Base-by-base conservation (phyloP, 1,140 invertebrate species). In the Papilio machaon region DNA sequence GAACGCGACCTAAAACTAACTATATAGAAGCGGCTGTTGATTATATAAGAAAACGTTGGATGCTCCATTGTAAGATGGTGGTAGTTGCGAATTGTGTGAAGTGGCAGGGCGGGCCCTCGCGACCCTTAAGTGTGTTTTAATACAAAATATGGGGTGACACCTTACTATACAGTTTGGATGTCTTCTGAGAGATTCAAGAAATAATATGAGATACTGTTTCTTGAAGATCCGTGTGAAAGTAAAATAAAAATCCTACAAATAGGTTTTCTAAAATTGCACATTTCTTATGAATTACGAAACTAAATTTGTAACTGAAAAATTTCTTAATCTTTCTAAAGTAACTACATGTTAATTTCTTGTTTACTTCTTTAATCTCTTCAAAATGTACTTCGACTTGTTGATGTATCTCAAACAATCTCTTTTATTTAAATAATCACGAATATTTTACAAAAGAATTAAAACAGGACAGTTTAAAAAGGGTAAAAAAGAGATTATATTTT, bases 31-130 rank as follows among this genome's bases (percentile, higher is more conserved):
- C 83, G 79, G 74, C 84, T 79, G 87, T 89, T 88, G 85, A 89
- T 89, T 89, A 87, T 88, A 88, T 88, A 89, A 87, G 88, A 89
- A 89, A 88, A 85, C 87, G 85, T 85, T 87, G 82, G 85, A 85
- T 84, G 84, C 86, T 86, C 82, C 60, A 85, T 85, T 85, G 85
- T 86, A 80, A 79, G 80, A 81, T 78, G 79, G 82, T 81, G 82
- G 82, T 84, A 83, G 82, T 86, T 79, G 83, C 85, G 80, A 87
- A 83, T 85, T 83, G 85, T 84, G 83, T 83, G 81, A 81, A 86
- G 85, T 83, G 79, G 58, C 43, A 80, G 79, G 58, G 67, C 49
- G 80, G 78, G 70, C 60, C 82, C 58, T 54, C 19, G 52, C 35
- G 52, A 78, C 49, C 76, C 75, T 58, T 78, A 70, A 77, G 54